A percentile compares a stretch with the other conserved stretches of the same genome.
Conservation (phyloP, 2,113 vertebrate species). For the Zosterops hypoxanthus region DNA sequence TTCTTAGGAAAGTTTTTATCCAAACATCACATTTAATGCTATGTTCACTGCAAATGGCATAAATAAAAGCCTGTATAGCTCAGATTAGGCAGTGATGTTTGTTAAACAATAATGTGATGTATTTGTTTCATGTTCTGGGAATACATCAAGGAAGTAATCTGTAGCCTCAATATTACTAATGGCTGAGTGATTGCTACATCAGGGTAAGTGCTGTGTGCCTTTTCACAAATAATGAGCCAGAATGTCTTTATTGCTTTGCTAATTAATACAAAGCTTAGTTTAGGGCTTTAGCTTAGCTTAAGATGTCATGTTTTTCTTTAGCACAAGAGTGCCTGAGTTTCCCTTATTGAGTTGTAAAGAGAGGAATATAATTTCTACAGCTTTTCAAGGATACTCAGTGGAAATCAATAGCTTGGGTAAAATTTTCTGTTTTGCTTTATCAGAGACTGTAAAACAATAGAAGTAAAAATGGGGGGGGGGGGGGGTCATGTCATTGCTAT, state of each 20-base stretch:
- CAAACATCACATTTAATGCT: conserved; percentile 24
- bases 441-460: not conserved
- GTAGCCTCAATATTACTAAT: not conserved
- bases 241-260: conserved; percentile 42
- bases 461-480: not conserved
- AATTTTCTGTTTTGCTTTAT: not conserved
- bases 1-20: conserved; percentile 13
- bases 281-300: not conserved
- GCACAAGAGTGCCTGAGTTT: not conserved
- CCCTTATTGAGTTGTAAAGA: not conserved
- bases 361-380: not conserved
- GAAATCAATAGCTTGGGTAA: not conserved
- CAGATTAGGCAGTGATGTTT: not conserved
- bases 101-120: conserved; percentile 32
- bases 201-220: conserved; percentile 3
- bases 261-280: conserved; percentile 56
- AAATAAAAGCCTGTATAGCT: not conserved
- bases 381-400: not conserved
- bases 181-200: not conserved
- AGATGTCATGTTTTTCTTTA: not conserved
- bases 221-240: conserved; percentile 43
- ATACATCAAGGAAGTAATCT: conserved; percentile 28
- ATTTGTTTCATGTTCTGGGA: conserved; percentile 30
- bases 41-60: conserved; percentile 22
- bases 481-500: not conserved